Percentiles rank a stretch among this genome's conserved stretches.
These are phyloP conservation scores for Tympanoctomys barrerae DNA, from an alignment of 2,797 vertebrate genomes.

Conservation along the genomic window DNA sequence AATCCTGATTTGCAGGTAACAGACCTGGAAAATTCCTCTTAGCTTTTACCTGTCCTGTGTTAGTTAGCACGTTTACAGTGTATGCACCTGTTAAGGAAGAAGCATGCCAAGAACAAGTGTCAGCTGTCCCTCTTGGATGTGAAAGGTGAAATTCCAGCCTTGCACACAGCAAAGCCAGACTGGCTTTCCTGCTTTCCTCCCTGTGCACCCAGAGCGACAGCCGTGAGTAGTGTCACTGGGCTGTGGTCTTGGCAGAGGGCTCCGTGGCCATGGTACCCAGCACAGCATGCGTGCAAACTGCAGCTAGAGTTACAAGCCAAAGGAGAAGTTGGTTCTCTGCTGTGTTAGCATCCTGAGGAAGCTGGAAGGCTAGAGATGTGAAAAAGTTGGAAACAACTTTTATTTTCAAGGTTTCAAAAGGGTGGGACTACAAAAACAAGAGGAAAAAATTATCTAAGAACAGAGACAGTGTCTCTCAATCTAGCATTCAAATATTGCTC, in stretches of 20 bases:
- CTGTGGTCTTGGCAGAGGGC: neutral
- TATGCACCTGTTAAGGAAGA: neutral
- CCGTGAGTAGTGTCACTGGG: neutral
- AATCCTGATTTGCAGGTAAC: slow-evolving; percentile 23
- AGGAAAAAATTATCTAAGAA: slow-evolving; percentile 71
- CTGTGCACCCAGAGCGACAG: neutral
- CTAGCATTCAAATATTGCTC: slow-evolving; percentile 57
- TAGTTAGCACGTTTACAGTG: neutral
- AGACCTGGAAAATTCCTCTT: slow-evolving; percentile 28
- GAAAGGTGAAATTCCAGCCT: neutral
- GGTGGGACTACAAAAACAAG: slow-evolving; percentile 58
- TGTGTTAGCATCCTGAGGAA: neutral
- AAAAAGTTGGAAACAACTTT: slow-evolving; percentile 63
- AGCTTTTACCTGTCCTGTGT: neutral
- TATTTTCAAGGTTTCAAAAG: slow-evolving; percentile 69
- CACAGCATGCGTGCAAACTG: neutral
- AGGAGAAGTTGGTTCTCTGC: slow-evolving; percentile 28
- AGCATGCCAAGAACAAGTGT: neutral
- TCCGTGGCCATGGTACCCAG: neutral
- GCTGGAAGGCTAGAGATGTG: slow-evolving; percentile 1
- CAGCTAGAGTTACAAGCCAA: neutral
- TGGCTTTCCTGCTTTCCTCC: neutral
- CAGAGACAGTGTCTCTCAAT: slow-evolving; percentile 66
- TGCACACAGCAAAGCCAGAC: neutral
- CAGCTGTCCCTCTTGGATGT: neutral